A percentile compares a stretch with the other conserved stretches of the same genome.
Evolutionary conservation across 23 tunicate genomes (phyloP).

Genomic region (Styela clava): DNA sequence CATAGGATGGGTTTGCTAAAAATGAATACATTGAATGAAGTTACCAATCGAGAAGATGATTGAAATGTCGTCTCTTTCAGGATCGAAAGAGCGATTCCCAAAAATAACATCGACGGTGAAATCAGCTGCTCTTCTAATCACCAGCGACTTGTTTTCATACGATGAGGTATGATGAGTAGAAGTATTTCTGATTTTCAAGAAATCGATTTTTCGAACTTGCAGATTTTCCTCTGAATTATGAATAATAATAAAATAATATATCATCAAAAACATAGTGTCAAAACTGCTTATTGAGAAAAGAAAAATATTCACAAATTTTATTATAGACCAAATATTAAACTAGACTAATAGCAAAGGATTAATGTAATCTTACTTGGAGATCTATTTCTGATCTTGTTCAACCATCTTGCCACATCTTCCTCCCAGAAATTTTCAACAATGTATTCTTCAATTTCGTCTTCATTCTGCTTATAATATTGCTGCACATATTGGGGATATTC

Average conservation of each 20-base stretch:
- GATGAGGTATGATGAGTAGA: slow-evolving; percentile 11
- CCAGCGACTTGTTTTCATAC: slow-evolving; percentile 55
- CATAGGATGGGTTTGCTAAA: too few relatives aligned
- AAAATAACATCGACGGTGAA: slow-evolving; percentile 47
- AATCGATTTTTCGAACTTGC: slow-evolving; percentile 51
- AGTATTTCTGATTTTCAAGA: slow-evolving; percentile 38
- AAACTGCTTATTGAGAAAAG: too few relatives aligned
- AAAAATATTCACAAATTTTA: too few relatives aligned
- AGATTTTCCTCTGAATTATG: slow-evolving; percentile 34
- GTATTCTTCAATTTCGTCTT: slow-evolving; percentile 36
- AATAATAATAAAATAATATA: too few relatives aligned
- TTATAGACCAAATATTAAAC: too few relatives aligned
- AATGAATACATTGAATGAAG: too few relatives aligned
- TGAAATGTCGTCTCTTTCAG: slow-evolving; percentile 42
- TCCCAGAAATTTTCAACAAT: slow-evolving; percentile 44
- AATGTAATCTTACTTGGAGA: slow-evolving; percentile 4
- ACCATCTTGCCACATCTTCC: slow-evolving; percentile 44
- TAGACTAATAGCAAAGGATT: too few relatives aligned
- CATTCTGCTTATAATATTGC: slow-evolving; percentile 44
- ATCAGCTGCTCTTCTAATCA: slow-evolving; percentile 55
- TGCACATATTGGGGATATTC: slow-evolving; percentile 35
- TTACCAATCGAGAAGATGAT: slow-evolving; percentile 61
- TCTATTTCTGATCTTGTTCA: slow-evolving; percentile 19
- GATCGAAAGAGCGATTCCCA: slow-evolving; percentile 41
- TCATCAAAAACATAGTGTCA: too few relatives aligned